phyloP scores from a whole-genome alignment of 2,113 vertebrate genomes.

The Myotis yumanensis region DNA sequence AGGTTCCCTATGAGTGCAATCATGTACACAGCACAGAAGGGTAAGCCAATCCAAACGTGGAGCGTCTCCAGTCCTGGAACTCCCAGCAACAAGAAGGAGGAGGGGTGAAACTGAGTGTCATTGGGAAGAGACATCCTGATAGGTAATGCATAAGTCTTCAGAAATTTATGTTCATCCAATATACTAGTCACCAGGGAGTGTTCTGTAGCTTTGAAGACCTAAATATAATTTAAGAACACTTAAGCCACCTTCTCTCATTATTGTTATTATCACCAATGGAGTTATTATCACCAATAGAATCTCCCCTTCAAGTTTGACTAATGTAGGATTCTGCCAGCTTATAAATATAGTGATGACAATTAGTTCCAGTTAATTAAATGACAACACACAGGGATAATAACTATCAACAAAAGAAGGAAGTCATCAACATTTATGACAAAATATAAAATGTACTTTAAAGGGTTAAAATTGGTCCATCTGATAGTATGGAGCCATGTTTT shows the following conservation, averaged over 20 bases:
- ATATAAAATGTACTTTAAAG: not conserved
- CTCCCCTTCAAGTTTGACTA: not conserved
- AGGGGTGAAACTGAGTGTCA: not conserved
- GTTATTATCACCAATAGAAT: not conserved
- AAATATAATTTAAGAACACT: not conserved
- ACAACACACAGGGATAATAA: not conserved
- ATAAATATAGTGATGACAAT: not conserved
- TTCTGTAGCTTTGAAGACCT: not conserved
- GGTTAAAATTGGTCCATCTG: not conserved
- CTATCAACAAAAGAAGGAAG: not conserved
- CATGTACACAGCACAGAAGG: constrained; percentile 54
- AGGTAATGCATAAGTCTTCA: not conserved
- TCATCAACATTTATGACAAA: not conserved
- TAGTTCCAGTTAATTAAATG: not conserved
- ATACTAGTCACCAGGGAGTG: not conserved
- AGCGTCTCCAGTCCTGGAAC: constrained; percentile 37
- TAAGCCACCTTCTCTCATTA: not conserved
- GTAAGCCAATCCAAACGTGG: constrained; percentile 60
- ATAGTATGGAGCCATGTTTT: not conserved
- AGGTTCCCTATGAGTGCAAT: constrained; percentile 34
- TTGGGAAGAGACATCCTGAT: constrained; percentile 37
- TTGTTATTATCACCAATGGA: not conserved
- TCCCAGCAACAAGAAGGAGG: constrained; percentile 36
- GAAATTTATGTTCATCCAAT: not conserved
- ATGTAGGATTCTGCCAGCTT: not conserved